Base-by-base conservation (phyloP, 1,140 invertebrate species). In the Whitmania pigra region DNA sequence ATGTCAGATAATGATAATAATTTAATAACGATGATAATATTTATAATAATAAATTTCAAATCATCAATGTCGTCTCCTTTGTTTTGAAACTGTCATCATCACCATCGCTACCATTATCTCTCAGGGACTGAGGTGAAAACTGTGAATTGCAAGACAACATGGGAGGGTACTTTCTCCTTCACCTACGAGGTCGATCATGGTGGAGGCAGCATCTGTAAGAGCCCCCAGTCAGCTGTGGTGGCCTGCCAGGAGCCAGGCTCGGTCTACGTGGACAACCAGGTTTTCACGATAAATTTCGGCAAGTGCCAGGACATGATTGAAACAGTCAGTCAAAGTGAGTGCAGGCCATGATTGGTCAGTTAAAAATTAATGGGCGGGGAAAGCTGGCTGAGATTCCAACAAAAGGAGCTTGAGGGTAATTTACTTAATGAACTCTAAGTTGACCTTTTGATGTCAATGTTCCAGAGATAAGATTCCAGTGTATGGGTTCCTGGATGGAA, bases 171-270 rank as follows among this genome's bases (percentile, higher is more conserved):
- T 29, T 82, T 77, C 72, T 80, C 80, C 71, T 82, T 82, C 74
- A 77, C 78, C 13, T 82, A 82, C 75, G 79, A 81, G 73, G 75
- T 78, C 0, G 75, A 77, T 67, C 73, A 75, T 36, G 77, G 76
- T 54, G 78, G 77, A 29, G 80, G 79, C 69, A 79, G 81, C 75
- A 81, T 82, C 73, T 82, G 81, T 76, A 72, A 79, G 73, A 79
- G 76, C 31, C 88, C 88, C 0, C 90, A 93, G 81, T 92, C 22
- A 6, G 87, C 89, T 76, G 93, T 98, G 74, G 87, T 87, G 77
- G 94, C 94, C 0, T 98, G 94, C 83, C 94, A 97, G 83, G 91
- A 89, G 15, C 90, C 94, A 53, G 94, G 94, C 72, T 93, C 92
- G 20, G 90, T 94, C 82, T 87, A 94, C 54, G 95, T 96, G 75